Conservation (phyloP, 2,113 vertebrate genomes). For the Psilopogon haemacephalus region DNA sequence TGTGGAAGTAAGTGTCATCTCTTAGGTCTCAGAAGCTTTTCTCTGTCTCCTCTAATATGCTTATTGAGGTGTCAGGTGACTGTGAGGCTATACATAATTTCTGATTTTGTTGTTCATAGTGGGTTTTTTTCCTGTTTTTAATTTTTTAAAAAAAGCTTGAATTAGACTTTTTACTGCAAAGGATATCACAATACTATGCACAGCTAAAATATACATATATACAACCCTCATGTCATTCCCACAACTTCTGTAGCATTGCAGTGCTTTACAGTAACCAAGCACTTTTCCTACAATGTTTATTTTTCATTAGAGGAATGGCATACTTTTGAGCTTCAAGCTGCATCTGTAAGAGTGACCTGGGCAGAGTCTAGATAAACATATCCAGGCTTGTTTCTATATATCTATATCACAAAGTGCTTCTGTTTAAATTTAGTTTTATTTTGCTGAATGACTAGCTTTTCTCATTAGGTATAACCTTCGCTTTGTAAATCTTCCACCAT, state of each 20-base stretch:
- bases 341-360: background rate
- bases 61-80: background rate
- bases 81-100: background rate
- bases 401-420: background rate
- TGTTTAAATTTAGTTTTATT: background rate
- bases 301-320: background rate
- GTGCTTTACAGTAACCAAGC: background rate
- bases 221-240: background rate
- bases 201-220: background rate
- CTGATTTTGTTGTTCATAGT: background rate
- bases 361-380: background rate
- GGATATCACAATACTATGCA: background rate
- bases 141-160: background rate
- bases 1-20: background rate
- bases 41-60: background rate
- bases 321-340: background rate
- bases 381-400: background rate
- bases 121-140: background rate
- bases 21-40: background rate
- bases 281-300: background rate
- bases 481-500: background rate
- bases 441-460: background rate
- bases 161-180: background rate
- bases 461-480: background rate
- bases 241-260: background rate